Evolutionary conservation across 2,888 invertebrate genomes (phyloP).

Genomic region (Brachylomia viminalis): DNA sequence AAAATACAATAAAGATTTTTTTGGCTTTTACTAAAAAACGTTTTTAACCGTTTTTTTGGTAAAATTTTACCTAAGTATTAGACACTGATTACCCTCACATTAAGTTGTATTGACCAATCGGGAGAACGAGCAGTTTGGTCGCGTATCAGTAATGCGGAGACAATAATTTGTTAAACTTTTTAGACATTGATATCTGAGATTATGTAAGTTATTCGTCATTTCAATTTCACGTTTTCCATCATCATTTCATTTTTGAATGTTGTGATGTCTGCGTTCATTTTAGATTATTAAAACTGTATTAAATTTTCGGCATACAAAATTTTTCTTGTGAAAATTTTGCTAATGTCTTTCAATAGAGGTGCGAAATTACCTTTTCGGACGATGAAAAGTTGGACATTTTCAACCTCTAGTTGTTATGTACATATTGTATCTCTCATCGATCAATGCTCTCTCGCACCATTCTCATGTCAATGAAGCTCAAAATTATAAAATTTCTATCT

Average conservation of each 20-base stretch:
- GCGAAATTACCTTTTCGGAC: constrained; percentile 83
- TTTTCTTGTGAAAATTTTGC: constrained; percentile 86
- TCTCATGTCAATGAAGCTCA: constrained; percentile 76
- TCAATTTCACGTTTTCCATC: constrained; percentile 40
- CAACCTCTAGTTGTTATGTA: constrained; percentile 69
- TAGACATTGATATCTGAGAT: constrained; percentile 56
- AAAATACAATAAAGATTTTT: constrained; percentile 45
- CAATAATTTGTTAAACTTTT: constrained; percentile 69
- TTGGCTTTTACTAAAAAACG: constrained; percentile 62
- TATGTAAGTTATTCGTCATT: constrained; percentile 50
- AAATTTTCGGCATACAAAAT: constrained; percentile 82
- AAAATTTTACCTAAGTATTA: constrained; percentile 65
- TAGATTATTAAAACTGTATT: constrained; percentile 48
- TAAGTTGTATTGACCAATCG: constrained; percentile 70
- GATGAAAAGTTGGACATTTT: constrained; percentile 84
- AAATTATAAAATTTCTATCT: constrained; percentile 75
- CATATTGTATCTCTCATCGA: constrained; percentile 57
- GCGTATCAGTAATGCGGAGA: constrained; percentile 67
- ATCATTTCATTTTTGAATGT: constrained; percentile 48
- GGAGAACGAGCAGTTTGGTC: constrained; percentile 53
- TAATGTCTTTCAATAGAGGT: constrained; percentile 78
- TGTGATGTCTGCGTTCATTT: constrained; percentile 46
- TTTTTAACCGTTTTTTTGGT: constrained; percentile 63
- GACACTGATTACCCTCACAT: constrained; percentile 49
- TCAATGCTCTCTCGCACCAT: constrained; percentile 78